Evolutionary conservation across 1,140 invertebrate species (phyloP).

Genomic region (Drosophila sp.): DNA sequence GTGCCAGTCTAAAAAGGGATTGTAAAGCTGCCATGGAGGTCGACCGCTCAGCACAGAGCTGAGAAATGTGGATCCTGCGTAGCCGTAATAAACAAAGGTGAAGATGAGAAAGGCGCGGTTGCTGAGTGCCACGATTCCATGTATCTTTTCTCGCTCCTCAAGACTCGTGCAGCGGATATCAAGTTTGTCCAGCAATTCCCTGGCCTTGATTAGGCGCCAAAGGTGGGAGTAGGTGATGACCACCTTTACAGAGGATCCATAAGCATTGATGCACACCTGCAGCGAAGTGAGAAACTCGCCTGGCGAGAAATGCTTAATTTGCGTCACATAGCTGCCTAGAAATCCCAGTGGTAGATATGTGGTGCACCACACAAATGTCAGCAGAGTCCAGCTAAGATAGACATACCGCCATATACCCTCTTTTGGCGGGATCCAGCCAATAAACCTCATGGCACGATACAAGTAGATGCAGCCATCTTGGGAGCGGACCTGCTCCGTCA

Average conservation of each 20-base stretch:
- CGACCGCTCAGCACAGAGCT: constrained; percentile 58
- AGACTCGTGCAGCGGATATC: constrained; percentile 57
- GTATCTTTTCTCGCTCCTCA: constrained; percentile 60
- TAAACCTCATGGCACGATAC: constrained; percentile 65
- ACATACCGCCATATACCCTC: constrained; percentile 51
- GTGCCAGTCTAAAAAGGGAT: constrained; percentile 61
- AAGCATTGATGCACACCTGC: constrained; percentile 70
- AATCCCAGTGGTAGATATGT: constrained; percentile 63
- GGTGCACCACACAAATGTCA: constrained; percentile 61
- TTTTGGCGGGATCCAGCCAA: constrained; percentile 66
- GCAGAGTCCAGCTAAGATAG: constrained; percentile 58
- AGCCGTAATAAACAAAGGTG: constrained; percentile 66
- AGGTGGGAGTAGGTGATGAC: constrained; percentile 56
- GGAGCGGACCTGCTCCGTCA: constrained; percentile 49
- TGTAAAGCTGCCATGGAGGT: constrained; percentile 66
- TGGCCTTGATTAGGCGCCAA: constrained; percentile 59
- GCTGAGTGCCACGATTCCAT: constrained; percentile 50
- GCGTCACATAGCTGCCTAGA: constrained; percentile 58
- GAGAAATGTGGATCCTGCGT: constrained; percentile 61
- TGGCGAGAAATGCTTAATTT: constrained; percentile 59
- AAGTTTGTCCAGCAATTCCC: constrained; percentile 48
- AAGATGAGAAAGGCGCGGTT: constrained; percentile 66
- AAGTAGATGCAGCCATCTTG: constrained; percentile 66
- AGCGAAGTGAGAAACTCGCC: constrained; percentile 71
- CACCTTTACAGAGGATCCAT: constrained; percentile 65